Base-by-base conservation (phyloP, 2,797 vertebrate genomes). In the Xerus rutilus region DNA sequence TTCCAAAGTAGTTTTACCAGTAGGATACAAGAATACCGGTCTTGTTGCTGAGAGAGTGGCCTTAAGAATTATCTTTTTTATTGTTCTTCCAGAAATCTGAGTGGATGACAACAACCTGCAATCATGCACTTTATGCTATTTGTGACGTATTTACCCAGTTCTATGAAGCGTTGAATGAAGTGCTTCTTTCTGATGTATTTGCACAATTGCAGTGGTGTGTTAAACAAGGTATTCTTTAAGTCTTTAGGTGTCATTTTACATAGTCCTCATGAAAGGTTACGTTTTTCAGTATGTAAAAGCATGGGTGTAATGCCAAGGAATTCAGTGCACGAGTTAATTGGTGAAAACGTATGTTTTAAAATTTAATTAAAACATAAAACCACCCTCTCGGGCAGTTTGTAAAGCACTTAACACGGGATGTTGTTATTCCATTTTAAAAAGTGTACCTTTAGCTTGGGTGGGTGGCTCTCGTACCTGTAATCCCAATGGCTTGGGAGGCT, bases 81-180 rank as follows among this genome's bases (percentile, higher is more conserved):
- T 10, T 94, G 57, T 95, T 93, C 72, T 97, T 83, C 7, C 97
- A 99, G 99, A 99, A 99, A 98, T 99, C 99, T 0, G 99, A 99
- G 98, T 99, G 99, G 99, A 99, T 99, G 99, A 99, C 99, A 3
- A 99, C 99, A 0, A 99, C 99, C 0, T 99, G 99, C 97, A 99
- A 99, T 98, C 99, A 99, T 0, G 99, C 99, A 3, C 99, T 99
- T 89, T 99, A 99, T 21, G 99, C 99, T 54, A 99, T 99, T 97
- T 99, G 99, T 96, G 99, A 99, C 7, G 99, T 99, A 32, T 99
- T 99, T 98, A 99, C 99, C 0, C 99, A 99, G 89, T 99, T 99
- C 95, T 99, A 99, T n/a, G 99, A 99, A 98, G 99, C 99, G 54
- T 98, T 99, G 97, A 99, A 99, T 52, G 99, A 99, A 95, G 99